Base-by-base conservation (phyloP, 1,140 invertebrate species). In the Atta texana region DNA sequence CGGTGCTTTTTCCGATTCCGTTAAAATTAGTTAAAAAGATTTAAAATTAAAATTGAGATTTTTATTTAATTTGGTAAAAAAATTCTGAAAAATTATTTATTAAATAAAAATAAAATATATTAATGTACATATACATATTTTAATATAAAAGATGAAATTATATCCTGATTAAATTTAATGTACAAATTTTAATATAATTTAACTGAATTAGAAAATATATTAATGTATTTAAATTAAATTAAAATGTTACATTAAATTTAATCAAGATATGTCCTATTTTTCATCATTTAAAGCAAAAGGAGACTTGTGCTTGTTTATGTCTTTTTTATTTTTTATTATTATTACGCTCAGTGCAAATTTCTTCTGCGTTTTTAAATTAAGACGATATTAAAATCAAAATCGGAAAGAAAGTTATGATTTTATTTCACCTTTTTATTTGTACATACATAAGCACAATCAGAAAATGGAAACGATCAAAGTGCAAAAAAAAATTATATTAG, bases 1-100 rank as follows among this genome's bases (percentile, higher is more conserved):
- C 31, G 64, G 21, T 66, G 64, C 16, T 71, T 49, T 71, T 81
- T 39, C 77, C 10, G 21, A 24, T 55, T 78, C 61, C 31, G n/a
- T 78, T 49, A 16, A 76, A 14, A 78, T 39, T 14, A 14, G 31
- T 12, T 8, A 14, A 2, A n/a, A 8, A 21, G 34, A 49, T 16
- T 66, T 3, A 55, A 34, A 74, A 16, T 55, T 14, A 49, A 44
- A 44, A 77, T 12, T 49, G 18, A 76, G 39, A 1, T 7, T 72
- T 31, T 53, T 55, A 55, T 63, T 77, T 21, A 63, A 21, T 44
- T 61, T 57, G 39, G 6, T 61, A n/a, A 44, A 21, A 55, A 57
- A 21, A 21, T 57, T 57, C 0, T 2, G n/a, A 57, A 57, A 57
- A 57, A 51, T 51, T 51, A 51, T 51, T 51, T 14, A 51, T 51